Conservation (phyloP, 1,140 invertebrate genomes). For the Papilio aristodemus region DNA sequence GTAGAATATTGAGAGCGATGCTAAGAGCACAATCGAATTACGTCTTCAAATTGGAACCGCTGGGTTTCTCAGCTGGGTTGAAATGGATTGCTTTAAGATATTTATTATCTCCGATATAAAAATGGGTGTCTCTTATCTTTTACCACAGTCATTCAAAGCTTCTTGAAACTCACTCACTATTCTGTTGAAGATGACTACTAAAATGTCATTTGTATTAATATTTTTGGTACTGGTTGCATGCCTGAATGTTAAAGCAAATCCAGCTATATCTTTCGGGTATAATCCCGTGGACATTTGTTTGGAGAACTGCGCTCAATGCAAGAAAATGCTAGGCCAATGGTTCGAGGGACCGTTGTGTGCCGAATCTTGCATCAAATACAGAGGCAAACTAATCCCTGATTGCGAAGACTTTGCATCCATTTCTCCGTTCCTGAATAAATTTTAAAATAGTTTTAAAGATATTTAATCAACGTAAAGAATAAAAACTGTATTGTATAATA, state of each 20-base stretch:
- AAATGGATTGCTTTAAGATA: not conserved
- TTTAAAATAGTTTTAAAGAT: constrained; percentile 43
- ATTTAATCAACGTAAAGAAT: not conserved
- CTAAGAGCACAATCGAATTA: constrained; percentile 1
- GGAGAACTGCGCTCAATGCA: constrained; percentile 90
- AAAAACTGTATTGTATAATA: not conserved
- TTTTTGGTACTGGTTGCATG: not conserved
- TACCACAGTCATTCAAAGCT: not conserved
- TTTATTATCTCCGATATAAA: not conserved
- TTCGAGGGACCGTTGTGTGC: constrained; percentile 90
- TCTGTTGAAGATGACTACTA: not conserved
- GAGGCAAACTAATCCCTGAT: constrained; percentile 88
- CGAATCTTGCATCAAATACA: constrained; percentile 87
- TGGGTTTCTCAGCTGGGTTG: not conserved
- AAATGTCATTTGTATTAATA: not conserved
- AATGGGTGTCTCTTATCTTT: not conserved
- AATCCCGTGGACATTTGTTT: constrained; percentile 82
- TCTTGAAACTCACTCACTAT: not conserved
- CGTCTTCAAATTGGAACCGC: not conserved
- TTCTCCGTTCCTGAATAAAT: constrained; percentile 85
- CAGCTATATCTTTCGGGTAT: constrained; percentile 41
- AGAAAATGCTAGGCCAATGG: constrained; percentile 89
- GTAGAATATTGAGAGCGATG: not conserved
- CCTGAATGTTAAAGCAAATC: not conserved
- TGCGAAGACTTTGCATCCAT: constrained; percentile 88